Percentiles rank a stretch among this genome's conserved stretches.
Conservation (phyloP, 2,888 invertebrate genomes). For the Plagiodera versicolora region DNA sequence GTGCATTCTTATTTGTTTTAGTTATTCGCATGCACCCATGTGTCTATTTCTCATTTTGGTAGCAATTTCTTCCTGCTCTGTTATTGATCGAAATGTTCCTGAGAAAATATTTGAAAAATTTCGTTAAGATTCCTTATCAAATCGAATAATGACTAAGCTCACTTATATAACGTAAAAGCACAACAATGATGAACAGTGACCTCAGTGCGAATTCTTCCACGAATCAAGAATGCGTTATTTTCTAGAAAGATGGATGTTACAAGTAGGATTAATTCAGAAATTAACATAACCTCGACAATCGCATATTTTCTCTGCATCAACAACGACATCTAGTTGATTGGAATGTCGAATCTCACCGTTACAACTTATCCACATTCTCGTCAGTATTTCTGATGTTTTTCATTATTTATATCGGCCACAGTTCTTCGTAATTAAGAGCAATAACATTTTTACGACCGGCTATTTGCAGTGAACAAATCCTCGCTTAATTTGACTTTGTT, state of each 20-base stretch:
- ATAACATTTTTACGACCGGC: slow-evolving; percentile 48
- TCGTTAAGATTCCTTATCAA: neutral
- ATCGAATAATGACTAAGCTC: neutral
- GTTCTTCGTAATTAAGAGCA: slow-evolving; percentile 48
- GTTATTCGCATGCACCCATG: too few species aligned
- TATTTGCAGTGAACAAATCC: slow-evolving; percentile 41
- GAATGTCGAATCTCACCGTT: slow-evolving; percentile 30
- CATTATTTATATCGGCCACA: slow-evolving; percentile 45
- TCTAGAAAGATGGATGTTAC: neutral
- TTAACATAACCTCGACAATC: neutral
- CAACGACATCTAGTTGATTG: neutral
- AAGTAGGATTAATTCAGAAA: neutral
- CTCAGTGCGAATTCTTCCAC: neutral
- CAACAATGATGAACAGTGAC: neutral
- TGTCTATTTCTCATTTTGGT: too few species aligned
- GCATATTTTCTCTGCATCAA: neutral
- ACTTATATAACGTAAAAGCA: neutral
- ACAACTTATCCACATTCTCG: slow-evolving; percentile 40
- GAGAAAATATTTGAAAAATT: too few species aligned
- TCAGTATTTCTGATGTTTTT: slow-evolving; percentile 37
- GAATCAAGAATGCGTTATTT: neutral
- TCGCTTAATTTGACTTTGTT: slow-evolving; percentile 37
- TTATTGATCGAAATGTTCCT: too few species aligned
- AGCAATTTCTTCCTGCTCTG: too few species aligned
- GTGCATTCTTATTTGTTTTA: too few species aligned